Evolutionary conservation across 2,113 vertebrate species (phyloP).

Genomic region (Ageneiosus marmoratus): DNA sequence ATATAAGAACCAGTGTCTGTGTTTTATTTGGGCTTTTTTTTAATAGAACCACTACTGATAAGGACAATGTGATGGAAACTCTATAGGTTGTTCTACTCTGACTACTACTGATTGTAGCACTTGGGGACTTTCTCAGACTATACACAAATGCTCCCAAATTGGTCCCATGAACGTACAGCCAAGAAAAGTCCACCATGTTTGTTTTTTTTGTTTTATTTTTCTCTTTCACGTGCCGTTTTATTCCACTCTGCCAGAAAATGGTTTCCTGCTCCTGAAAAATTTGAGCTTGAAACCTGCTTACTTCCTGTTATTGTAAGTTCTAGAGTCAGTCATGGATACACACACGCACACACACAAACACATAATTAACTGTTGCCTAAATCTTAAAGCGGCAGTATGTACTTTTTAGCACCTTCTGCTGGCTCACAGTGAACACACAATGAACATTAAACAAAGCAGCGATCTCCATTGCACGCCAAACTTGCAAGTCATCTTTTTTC

Average conservation of each 20-base stretch:
- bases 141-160: conserved; percentile 4
- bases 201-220: background rate
- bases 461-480: background rate
- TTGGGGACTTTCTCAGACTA: conserved; percentile 36
- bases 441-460: background rate
- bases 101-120: background rate
- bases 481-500: background rate
- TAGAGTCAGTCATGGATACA: background rate
- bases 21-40: background rate
- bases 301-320: conserved; percentile 53
- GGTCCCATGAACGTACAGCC: conserved; percentile 30
- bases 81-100: background rate
- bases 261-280: conserved; percentile 46
- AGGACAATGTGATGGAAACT: background rate
- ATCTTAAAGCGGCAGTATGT: background rate
- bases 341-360: background rate
- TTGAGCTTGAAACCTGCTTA: conserved; percentile 8
- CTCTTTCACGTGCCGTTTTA: background rate
- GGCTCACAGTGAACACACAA: background rate
- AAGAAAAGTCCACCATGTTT: conserved; percentile 38
- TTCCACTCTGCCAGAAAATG: conserved; percentile 16
- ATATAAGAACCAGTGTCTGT: background rate
- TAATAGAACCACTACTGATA: background rate
- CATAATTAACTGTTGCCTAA: background rate
- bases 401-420: background rate